A percentile compares a stretch with the other conserved stretches of the same genome.
Conservation (phyloP, 2,113 vertebrate species). For the Chaetodon auriga region DNA sequence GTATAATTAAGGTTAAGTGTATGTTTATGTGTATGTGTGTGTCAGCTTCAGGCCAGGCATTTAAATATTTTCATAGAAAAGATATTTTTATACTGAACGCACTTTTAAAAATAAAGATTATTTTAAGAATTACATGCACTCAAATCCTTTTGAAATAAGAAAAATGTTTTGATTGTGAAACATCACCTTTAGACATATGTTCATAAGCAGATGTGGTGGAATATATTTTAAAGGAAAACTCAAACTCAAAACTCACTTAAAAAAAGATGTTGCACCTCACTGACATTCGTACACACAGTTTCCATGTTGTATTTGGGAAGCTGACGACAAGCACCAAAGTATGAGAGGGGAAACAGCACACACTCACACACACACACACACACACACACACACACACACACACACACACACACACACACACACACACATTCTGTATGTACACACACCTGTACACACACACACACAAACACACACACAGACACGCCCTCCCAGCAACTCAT, state of each 20-base stretch:
- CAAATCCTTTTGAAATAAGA: not conserved
- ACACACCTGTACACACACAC: slow-evolving; percentile 32
- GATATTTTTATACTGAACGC: too few relatives aligned
- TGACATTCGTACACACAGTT: slow-evolving; percentile 24
- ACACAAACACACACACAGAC: slow-evolving; percentile 12
- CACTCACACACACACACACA: slow-evolving; percentile 22
- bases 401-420: slow-evolving; percentile 21
- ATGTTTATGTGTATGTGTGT: not conserved
- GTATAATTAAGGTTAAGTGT: not conserved
- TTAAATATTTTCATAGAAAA: not conserved
- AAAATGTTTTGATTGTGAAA: not conserved
- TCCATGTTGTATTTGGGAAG: slow-evolving; percentile 60
- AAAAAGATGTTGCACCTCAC: slow-evolving; percentile 14
- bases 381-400: slow-evolving; percentile 22
- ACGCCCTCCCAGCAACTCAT: slow-evolving; percentile 1
- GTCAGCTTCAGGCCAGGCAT: not conserved
- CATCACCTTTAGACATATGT: not conserved
- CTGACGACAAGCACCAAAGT: slow-evolving; percentile 29
- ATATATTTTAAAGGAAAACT: slow-evolving; percentile 20
- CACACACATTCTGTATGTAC: slow-evolving; percentile 14
- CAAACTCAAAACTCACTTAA: too few relatives aligned
- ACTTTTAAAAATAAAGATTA: not conserved
- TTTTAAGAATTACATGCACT: not conserved
- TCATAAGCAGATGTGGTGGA: not conserved
- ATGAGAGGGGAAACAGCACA: slow-evolving; percentile 13